Base-by-base conservation (phyloP, 2,888 invertebrate species). In the Sipha maydis region DNA sequence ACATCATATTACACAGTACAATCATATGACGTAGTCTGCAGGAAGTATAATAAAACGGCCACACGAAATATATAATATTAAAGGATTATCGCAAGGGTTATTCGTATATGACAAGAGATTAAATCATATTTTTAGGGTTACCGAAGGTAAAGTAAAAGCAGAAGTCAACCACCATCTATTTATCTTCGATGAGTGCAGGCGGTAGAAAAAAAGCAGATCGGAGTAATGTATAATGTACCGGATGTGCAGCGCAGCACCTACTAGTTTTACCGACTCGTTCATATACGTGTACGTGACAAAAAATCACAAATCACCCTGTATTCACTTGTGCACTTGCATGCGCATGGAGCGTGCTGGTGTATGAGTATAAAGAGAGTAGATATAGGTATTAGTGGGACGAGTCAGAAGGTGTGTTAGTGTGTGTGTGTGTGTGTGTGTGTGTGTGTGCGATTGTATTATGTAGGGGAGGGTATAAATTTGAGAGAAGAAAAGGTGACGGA, bases 81-180 rank as follows among this genome's bases (percentile, higher is more conserved):
- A 69, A 67, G 48, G 71, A 83, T 83, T 54, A 41, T 80, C 38
- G 38, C 41, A 9, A 21, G 31, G 67, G 67, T 34, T 78, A 56
- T 78, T 82, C 28, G 69, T 54, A 71, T 54, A 54, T 5, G 71
- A 71, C 83, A 31, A 83, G 71, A 48, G 83, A 71, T 54, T 71
- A 71, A 71, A 48, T 71, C 71, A 41, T 69, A n/a, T 82, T 79
- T 82, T 82, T 28, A 28, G 69, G 28, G 28, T 28, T 19, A 7
- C 34, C 38, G 71, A 21, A 71, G 48, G 83, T 25, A 48, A 19
- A 82, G 17, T 41, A 4, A 14, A 8, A 31, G 7, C 8, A 25
- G 61, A 61, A 21, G 38, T 17, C 61, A 71, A 56, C 9, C 41
- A 69, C 7, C 25, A 0, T 21, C 48, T 48, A 48, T 11, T 14